Conservation (phyloP, 2,797 vertebrate genomes). For the Tragopan temminckii region DNA sequence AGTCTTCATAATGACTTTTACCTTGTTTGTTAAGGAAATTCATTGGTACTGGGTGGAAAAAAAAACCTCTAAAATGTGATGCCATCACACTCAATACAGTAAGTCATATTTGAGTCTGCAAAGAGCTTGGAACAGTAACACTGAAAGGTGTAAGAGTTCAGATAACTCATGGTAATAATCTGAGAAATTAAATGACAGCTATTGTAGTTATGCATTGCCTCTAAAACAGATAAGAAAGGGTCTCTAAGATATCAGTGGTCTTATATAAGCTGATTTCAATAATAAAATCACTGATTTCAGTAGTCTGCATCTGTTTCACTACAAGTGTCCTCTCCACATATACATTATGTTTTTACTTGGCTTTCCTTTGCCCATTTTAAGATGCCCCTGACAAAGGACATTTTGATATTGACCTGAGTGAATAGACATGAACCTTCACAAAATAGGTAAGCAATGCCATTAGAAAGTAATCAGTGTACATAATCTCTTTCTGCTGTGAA, state of each 20-base stretch:
- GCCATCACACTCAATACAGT: not conserved
- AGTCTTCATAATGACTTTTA: not conserved
- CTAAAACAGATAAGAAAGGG: not conserved
- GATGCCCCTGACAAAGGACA: accelerated
- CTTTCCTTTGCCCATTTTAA: not conserved
- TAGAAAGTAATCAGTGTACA: accelerated
- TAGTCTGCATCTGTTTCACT: not conserved
- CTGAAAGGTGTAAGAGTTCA: not conserved
- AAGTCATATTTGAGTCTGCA: not conserved
- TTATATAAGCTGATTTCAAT: not conserved
- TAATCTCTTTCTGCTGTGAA: not conserved
- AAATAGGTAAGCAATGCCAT: not conserved
- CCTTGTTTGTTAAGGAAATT: not conserved
- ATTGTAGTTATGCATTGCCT: not conserved
- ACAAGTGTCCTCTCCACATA: not conserved
- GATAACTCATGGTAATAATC: not conserved
- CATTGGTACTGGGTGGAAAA: not conserved
- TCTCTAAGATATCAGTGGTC: not conserved
- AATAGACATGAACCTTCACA: not conserved
- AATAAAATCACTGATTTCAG: not conserved
- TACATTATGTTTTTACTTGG: not conserved
- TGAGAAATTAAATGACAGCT: not conserved
- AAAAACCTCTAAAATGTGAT: not conserved
- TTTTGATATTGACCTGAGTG: not conserved
- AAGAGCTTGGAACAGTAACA: not conserved